These are phyloP conservation scores for Cremastinae sp. DNA, from an alignment of 2,888 invertebrate genomes.

Conservation along the genomic window DNA sequence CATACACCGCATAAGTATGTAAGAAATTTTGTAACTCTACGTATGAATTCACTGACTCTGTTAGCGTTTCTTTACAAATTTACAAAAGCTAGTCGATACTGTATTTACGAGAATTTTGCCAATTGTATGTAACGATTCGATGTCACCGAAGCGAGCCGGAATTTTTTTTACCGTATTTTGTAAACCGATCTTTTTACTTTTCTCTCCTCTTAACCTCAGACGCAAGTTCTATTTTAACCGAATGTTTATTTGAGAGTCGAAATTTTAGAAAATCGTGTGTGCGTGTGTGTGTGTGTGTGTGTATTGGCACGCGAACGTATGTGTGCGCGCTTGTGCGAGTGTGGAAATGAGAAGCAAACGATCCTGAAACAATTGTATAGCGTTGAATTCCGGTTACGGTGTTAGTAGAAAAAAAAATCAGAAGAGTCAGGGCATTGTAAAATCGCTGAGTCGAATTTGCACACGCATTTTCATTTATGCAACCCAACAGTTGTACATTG, in stretches of 20 bases:
- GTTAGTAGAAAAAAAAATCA: background rate
- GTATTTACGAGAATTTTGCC: conserved; percentile 41
- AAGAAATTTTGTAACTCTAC: conserved; percentile 16
- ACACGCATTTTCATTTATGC: conserved; percentile 46
- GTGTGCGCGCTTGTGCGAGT: too few species aligned
- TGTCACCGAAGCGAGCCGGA: background rate
- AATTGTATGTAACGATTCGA: background rate
- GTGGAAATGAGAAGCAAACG: too few species aligned
- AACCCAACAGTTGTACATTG: conserved; percentile 29
- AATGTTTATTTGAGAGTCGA: too few species aligned
- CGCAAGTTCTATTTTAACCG: too few species aligned
- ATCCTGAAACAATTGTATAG: too few species aligned
- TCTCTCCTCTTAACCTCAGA: too few species aligned
- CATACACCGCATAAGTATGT: too few species aligned
- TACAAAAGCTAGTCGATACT: conserved; percentile 50
- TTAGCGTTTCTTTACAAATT: conserved; percentile 43
- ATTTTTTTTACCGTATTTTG: background rate
- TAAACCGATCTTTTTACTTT: background rate
- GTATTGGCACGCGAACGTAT: too few species aligned
- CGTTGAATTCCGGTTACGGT: too few species aligned
- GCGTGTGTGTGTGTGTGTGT: too few species aligned
- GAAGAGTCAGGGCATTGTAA: background rate
- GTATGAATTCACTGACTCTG: conserved; percentile 33
- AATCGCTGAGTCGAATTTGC: conserved; percentile 40
- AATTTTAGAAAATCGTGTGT: too few species aligned